phyloP scores from a whole-genome alignment of 2,797 vertebrate species.

The Clarias platycephalus region DNA sequence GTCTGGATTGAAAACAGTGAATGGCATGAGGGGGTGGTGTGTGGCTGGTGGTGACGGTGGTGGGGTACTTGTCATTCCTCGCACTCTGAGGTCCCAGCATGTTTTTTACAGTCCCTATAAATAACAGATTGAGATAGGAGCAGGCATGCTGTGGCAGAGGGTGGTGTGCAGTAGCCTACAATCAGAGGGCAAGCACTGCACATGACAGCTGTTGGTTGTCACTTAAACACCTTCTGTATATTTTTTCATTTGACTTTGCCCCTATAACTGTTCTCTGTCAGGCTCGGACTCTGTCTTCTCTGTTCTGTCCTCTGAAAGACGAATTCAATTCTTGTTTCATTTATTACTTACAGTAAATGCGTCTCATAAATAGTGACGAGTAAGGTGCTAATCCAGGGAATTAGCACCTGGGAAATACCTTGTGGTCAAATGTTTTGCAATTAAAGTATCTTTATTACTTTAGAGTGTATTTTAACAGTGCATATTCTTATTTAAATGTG shows the following conservation, averaged over 20 bases:
- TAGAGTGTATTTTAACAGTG: neutral
- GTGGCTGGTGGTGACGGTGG: too few relatives aligned
- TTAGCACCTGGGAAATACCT: neutral
- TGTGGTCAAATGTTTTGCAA: constrained; percentile 12
- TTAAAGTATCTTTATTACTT: neutral
- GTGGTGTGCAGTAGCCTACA: constrained; percentile 21
- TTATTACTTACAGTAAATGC: constrained; percentile 2
- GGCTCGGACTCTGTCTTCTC: too few relatives aligned
- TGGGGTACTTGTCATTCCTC: constrained; percentile 20
- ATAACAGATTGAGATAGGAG: constrained; percentile 63
- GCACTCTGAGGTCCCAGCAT: constrained; percentile 30
- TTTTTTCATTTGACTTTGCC: constrained; percentile 20
- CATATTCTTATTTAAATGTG: neutral
- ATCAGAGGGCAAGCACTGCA: constrained; percentile 15
- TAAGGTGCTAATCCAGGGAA: neutral
- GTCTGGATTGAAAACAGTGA: constrained; percentile 32
- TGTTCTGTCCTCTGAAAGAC: neutral
- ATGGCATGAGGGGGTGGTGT: constrained; percentile 25
- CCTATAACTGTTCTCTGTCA: neutral
- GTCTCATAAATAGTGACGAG: constrained; percentile 1
- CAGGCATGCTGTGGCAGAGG: constrained; percentile 58
- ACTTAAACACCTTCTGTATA: constrained; percentile 12
- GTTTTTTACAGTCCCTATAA: constrained; percentile 67
- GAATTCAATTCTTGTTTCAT: neutral
- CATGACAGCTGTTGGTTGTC: constrained; percentile 41